Evolutionary conservation across 2,888 invertebrate genomes (phyloP).

Genomic region (Esperia sulphurella): DNA sequence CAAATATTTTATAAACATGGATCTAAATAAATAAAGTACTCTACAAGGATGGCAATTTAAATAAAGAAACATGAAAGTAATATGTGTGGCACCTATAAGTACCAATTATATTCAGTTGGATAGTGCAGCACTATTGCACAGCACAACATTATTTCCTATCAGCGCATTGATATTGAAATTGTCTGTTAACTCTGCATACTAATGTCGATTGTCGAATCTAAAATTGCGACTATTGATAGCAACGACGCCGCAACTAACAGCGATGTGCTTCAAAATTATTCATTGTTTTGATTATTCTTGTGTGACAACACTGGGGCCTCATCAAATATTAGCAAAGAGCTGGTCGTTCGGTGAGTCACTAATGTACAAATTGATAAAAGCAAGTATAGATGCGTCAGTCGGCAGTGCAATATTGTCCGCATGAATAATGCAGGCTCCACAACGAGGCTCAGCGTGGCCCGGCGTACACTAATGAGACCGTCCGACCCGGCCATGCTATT

Average conservation of each 20-base stretch:
- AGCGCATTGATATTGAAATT: no score
- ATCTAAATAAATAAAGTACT: no score
- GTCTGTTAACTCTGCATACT: no score
- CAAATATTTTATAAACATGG: no score
- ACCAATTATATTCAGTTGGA: no score
- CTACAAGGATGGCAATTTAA: no score
- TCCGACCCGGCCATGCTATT: conserved; percentile 57
- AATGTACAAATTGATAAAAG: not conserved
- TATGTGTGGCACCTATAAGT: no score
- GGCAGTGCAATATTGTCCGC: conserved; percentile 70
- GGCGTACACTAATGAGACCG: conserved; percentile 69
- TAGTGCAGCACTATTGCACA: no score
- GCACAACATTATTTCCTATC: no score
- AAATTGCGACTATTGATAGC: not conserved
- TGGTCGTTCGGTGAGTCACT: not conserved
- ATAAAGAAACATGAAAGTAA: no score
- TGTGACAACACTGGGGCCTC: conserved; percentile 5
- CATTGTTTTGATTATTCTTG: conserved; percentile 3
- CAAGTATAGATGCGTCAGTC: conserved; percentile 41
- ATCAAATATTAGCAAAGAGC: conserved; percentile 8
- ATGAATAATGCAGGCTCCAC: conserved; percentile 73
- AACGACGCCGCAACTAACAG: not conserved
- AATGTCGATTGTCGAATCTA: no score
- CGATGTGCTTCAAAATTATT: not conserved
- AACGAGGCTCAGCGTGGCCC: conserved; percentile 53